phyloP scores from a whole-genome alignment of 2,797 vertebrate species.

The Natrix natrix region DNA sequence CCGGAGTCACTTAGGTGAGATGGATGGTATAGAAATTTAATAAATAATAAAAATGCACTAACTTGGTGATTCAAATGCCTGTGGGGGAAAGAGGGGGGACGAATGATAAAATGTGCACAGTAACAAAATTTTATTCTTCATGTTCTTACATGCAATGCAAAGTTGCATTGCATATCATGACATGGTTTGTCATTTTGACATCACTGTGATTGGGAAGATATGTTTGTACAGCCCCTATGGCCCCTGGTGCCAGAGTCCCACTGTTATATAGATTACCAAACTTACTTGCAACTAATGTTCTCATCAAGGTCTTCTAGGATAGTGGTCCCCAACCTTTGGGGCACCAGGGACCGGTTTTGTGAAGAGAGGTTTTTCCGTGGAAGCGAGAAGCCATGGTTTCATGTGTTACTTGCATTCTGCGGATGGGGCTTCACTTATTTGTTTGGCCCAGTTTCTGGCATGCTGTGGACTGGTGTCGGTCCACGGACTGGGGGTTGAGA shows the following conservation, averaged over 20 bases:
- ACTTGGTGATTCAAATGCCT: neutral
- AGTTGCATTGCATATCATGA: neutral
- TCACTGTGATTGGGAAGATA: neutral
- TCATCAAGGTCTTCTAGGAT: neutral
- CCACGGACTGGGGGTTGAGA: neutral
- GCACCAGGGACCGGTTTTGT: neutral
- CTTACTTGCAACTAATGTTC: neutral
- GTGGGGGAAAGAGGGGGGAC: neutral
- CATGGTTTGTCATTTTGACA: neutral
- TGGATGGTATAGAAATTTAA: neutral
- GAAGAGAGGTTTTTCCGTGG: fast-evolving
- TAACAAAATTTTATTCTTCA: neutral
- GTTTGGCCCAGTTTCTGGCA: neutral
- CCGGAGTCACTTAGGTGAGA: neutral
- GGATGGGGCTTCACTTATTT: neutral
- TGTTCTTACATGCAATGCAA: neutral
- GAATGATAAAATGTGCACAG: neutral
- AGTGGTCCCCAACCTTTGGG: neutral
- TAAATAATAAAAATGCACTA: neutral
- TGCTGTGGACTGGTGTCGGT: neutral
- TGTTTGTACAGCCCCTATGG: neutral
- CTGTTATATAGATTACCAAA: neutral
- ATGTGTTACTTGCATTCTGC: neutral
- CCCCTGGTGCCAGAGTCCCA: neutral
- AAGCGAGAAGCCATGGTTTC: neutral